These are phyloP conservation scores for Bos indicus DNA, from an alignment of 2,113 vertebrate species.

Conservation along the genomic window DNA sequence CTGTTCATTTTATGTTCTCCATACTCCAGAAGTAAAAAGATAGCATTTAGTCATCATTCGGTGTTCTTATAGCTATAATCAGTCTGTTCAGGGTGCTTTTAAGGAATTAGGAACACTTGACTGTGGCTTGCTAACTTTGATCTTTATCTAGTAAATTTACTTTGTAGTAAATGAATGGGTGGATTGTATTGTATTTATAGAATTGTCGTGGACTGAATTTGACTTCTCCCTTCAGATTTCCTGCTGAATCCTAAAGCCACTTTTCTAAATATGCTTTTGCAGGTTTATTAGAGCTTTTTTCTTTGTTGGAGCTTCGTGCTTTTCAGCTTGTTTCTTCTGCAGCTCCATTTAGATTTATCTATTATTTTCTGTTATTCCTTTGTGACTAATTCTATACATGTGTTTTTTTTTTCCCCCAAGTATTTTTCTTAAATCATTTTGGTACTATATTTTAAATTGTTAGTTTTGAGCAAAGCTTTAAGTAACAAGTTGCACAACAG, in stretches of 20 bases:
- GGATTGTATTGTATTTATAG: neutral
- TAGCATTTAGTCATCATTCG: neutral
- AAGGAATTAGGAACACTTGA: neutral
- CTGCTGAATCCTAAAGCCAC: neutral
- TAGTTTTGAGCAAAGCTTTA: neutral
- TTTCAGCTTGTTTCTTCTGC: neutral
- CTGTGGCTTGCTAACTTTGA: neutral
- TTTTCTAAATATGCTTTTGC: slow-evolving; percentile 21
- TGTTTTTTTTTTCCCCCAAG: neutral
- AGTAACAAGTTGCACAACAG: neutral
- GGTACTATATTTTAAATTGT: neutral
- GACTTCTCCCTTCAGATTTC: neutral
- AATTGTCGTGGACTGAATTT: neutral
- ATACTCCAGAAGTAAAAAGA: neutral
- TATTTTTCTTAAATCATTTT: neutral
- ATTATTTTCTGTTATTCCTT: neutral
- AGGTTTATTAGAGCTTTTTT: neutral
- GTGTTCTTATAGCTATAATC: neutral
- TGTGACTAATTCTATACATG: neutral
- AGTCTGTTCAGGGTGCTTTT: neutral
- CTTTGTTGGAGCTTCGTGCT: neutral
- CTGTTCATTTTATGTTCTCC: neutral
- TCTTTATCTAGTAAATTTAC: neutral
- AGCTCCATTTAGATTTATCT: neutral
- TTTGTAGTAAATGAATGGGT: neutral